Evolutionary conservation across 2,888 invertebrate genomes (phyloP), one percentile per base, ranked within the genome.

Genomic region (Cyaniris semiargus): DNA sequence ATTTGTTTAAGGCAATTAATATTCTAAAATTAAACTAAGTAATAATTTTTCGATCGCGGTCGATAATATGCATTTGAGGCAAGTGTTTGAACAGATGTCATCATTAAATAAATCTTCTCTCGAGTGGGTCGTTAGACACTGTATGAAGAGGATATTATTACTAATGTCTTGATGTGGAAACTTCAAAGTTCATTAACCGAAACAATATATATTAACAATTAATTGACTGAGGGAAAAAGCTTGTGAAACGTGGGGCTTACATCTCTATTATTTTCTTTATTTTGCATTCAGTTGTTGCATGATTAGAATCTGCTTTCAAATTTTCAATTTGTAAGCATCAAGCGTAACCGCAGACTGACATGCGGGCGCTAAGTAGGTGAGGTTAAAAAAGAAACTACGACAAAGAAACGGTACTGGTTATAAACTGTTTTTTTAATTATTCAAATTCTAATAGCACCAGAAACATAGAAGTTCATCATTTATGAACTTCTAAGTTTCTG

Each of bases 271-370:
- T 72, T 44, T 71, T 34, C 23, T 71, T 53, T 53, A 31, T 53
- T 48, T 34, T 31, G 34, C 34, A 70, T 21, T 71, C 34, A 56
- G 23, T 23, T 70, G 70, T 71, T 71, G 23, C 48, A 23, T 23
- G 76, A 76, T 76, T 71, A 71, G 71, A 58, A 76, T 76, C 71
- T 71, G 76, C 53, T 56, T 76, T 72, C 48, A 44, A 84, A 88
- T 70, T 70, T 76, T 53, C 53, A 48, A 84, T 89, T 89, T 85
- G 88, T 89, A 89, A 85, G 86, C 89, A 82, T 84, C 82, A 79
- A 83, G 81, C 86, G 89, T 87, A 80, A 84, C 83, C 83, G 82
- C 83, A 85, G 85, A 71, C 80, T 81, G 81, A 81, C 79, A 89
- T 89, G 89, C 89, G 89, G 89, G 89, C 78, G 78, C 78, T 79